phyloP scores from a whole-genome alignment of 2,797 vertebrate genomes.

The Phalanger gymnotis region DNA sequence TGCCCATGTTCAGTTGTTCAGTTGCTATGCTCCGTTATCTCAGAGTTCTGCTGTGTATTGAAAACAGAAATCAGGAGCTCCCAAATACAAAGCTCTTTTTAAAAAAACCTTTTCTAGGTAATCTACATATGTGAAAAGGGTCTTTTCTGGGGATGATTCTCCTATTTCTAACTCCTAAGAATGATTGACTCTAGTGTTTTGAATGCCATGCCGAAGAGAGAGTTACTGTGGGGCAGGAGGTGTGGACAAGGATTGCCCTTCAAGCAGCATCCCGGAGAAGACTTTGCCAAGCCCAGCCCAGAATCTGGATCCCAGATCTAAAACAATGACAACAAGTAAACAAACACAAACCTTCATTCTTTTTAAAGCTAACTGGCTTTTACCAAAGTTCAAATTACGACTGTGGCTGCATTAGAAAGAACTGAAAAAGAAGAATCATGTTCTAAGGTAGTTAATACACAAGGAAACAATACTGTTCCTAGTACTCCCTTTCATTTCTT shows the following conservation, averaged over 20 bases:
- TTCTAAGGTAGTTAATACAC: not conserved
- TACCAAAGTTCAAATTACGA: not conserved
- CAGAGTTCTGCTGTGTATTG: not conserved
- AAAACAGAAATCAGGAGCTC: not conserved
- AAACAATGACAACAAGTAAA: not conserved
- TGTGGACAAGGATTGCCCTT: not conserved
- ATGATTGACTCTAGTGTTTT: not conserved
- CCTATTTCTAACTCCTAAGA: not conserved
- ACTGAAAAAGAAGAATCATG: not conserved
- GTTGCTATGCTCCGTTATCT: not conserved
- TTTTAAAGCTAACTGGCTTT: not conserved
- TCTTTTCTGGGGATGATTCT: not conserved
- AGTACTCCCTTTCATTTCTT: not conserved
- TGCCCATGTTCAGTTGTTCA: not conserved
- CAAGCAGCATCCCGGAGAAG: not conserved
- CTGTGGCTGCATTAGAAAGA: not conserved
- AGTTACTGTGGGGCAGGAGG: not conserved
- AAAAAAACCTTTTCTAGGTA: not conserved
- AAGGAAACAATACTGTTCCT: not conserved
- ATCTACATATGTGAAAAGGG: not conserved
- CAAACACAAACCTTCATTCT: not conserved
- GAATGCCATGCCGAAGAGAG: not conserved
- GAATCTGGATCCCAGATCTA: not conserved
- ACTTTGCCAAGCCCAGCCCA: not conserved
- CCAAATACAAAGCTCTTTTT: not conserved